Evolutionary conservation across 1,140 invertebrate genomes (phyloP), one percentile per base, ranked within the genome.

Genomic region (Papilio xuthus): DNA sequence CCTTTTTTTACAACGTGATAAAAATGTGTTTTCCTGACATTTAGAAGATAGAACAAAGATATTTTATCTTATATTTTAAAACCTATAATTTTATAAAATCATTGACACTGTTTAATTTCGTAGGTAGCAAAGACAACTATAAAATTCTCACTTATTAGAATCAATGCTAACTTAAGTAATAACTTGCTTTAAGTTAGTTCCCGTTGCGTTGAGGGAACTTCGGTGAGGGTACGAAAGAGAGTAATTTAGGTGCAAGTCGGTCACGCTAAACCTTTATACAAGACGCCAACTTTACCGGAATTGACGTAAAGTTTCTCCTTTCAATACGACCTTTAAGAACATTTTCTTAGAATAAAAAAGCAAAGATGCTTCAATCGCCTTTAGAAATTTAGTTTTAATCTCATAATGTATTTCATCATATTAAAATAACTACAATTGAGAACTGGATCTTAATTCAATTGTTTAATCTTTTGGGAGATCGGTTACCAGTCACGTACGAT

Each of bases 141-240:
- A 73, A 73, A 73, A 73, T 20, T 73, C 26, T 50, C 42, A 73
- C 71, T 44, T 73, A 73, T 73, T 73, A 50, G 42, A 47, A 12
- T 71, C 9, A 73, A 73, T 73, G 42, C 42, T 50, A 73, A 73
- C 37, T 73, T 12, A 73, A 71, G 44, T 47, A 47, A 47, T 18
- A 47, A 53, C n/a, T 73, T 47, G 41, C n/a, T 73, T 73, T 73
- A 47, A 47, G 71, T 50, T 50, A 50, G 15, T 28, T 67, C 23
- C 56, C 4, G 26, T 67, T 67, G 4, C 47, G 47, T 18, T 18
- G 60, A 26, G 23, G 41, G 50, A 73, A 47, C 42, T 73, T 47
- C 41, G 37, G 18, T 37, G 12, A 20, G 18, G 32, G 41, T 12
- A 47, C 71, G 71, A 73, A 26, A 26, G 71, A 26, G 71, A 47